Base-by-base conservation (phyloP, 2,888 invertebrate species). In the Philaethria dido region DNA sequence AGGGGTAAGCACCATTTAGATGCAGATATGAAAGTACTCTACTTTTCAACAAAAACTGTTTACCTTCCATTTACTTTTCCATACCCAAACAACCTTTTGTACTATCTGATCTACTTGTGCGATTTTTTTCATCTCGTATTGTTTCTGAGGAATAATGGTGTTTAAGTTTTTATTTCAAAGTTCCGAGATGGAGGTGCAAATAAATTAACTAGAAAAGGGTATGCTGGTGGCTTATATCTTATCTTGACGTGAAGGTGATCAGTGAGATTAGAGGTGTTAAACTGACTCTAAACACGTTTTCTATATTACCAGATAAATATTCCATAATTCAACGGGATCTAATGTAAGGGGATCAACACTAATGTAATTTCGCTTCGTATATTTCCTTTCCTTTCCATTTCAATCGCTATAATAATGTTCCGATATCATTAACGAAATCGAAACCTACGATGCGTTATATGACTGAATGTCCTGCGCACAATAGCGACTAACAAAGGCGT, bases 341-440 rank as follows among this genome's bases (percentile, higher is more conserved):
- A 63, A 39, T 54, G 48, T 54, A 33, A 33, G 52, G 54, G 50
- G 57, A 48, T 39, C 13, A 33, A 62, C 39, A 63, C 18, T 36
- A 25, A 45, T 54, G 55, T 63, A 60, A 61, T 74, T 73, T 70
- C 72, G 67, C 72, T 70, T 52, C 33, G 20, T 47, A 73, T 75
- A 85, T 86, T 87, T 86, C 87, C 86, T 77, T 77, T 77, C 80
- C 80, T 91, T 91, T 90, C 89, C 88, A 85, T 91, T 90, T 90
- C 89, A 78, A 82, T 77, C 76, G 76, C 79, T 83, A 87, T 88
- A 84, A 86, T 83, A 84, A 87, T 83, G 80, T 86, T 84, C 79
- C 89, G 88, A 91, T 90, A 92, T 91, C 90, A 89, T 90, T 88
- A 91, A 87, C 85, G 92, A 92, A 92, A 92, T 90, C 91, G 92